Base-by-base conservation (phyloP, 2,888 invertebrate genomes). In the Rhaphigaster nebulosa region DNA sequence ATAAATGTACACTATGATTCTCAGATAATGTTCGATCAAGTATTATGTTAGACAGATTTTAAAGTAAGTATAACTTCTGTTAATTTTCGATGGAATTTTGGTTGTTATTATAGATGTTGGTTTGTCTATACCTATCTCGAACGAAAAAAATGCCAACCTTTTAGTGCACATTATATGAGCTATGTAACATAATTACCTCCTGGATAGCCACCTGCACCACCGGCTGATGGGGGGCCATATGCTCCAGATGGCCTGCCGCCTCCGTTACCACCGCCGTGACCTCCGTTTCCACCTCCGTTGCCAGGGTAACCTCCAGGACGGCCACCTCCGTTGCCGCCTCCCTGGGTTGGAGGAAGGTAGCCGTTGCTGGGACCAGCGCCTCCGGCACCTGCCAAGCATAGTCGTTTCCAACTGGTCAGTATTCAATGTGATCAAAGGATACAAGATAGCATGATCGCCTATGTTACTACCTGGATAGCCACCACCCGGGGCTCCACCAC, bases 331-430 rank as follows among this genome's bases (percentile, higher is more conserved):
- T 70, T 70, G 45, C 65, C 45, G 29, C 88, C 88, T 41, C 88
- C 88, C 45, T 56, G 60, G 52, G 70, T 89, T 20, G 89, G 89
- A n/a, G 89, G 89, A 41, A 70, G 70, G 70, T 89, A 89, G n/a
- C 70, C 76, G 29, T 76, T 70, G 52, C 70, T 70, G 50, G 89
- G 89, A 76, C 50, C 70, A 45, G 50, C 89, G 50, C 76, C 88
- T 88, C 88, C 88, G 87, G 87, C 84, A 84, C 84, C 84, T 84
- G 84, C 84, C 84, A 84, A 84, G 84, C 84, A 84, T 84, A 84
- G 18, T 84, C 84, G 84, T 84, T 84, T 84, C 26, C 15, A 84
- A 10, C 45, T n/a, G 84, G 45, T 84, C 84, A 84, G 84, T 84
- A 84, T 45, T 4, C 26, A 45, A 2, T 34, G 4, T 87, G 2